Base-by-base conservation (phyloP, 2,113 vertebrate genomes). In the Crocuta crocuta region DNA sequence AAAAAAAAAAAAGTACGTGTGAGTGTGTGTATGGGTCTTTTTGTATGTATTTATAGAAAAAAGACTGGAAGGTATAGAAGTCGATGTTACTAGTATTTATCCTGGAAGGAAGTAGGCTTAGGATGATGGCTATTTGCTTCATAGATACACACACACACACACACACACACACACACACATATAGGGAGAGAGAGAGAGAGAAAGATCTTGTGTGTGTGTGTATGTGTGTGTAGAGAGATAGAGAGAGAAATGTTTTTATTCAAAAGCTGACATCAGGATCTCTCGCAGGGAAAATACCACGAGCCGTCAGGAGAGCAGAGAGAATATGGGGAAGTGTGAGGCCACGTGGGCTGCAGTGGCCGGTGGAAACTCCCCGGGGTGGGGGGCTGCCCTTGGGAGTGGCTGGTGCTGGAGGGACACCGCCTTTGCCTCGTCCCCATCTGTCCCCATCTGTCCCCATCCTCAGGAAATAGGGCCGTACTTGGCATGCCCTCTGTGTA, bases 261-360 rank as follows among this genome's bases (percentile, higher is more conserved):
- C 35, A 45, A 48, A 74, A 88, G 90, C 35, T 85, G 96, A 93
- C 58, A 80, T 76, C 79, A 43, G 50, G 71, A 61, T 63, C 90
- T 65, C 84, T 88, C 24, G 2, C 1, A 48, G 39, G n/a, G 53
- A 55, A 65, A 89, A 21, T 15, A 21, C 50, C 61, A 5, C 10
- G 71, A 78, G 71, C 0, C 17, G 23, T 61, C 6, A 71, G 66
- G 63, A 61, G 43, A 13, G 50, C 21, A 17, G 89, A 68, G 33
- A 19, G 1, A 15, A 12, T 39, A 0, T 4, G 65, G 31, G 83
- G 73, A 63, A 17, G 48, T 43, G 53, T 45, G 55, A 11, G 65
- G 68, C 53, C 58, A 9, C 0, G 2, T 10, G 28, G 65, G 65
- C 48, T 31, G 71, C 35, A 1, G 43, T 31, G 43, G 58, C 82